These are phyloP conservation scores for Trypoxylon attenuatum DNA, from an alignment of 2,888 invertebrate species.

Conservation along the genomic window DNA sequence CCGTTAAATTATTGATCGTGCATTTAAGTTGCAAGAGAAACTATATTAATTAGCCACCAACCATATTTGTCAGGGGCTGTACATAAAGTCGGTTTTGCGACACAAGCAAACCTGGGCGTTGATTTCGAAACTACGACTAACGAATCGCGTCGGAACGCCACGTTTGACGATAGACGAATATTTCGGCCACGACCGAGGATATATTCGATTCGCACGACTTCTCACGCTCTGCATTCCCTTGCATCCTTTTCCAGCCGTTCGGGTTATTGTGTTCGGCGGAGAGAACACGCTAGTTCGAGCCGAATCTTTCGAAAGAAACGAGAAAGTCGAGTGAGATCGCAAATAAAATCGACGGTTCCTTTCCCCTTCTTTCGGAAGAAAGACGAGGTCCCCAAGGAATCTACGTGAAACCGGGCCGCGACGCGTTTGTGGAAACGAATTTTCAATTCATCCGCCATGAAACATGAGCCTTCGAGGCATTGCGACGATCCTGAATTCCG, in stretches of 20 bases:
- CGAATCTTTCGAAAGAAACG: no score
- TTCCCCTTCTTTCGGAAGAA: constrained; percentile 14
- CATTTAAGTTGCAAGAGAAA: no score
- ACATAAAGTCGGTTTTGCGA: not conserved
- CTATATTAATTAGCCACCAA: no score
- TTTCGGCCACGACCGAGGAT: not conserved
- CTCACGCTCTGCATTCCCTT: not conserved
- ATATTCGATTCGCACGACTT: not conserved
- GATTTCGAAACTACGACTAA: not conserved
- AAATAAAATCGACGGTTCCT: constrained; percentile 7
- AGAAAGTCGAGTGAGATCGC: not conserved
- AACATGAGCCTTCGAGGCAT: not conserved
- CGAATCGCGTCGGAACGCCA: constrained; percentile 7
- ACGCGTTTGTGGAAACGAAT: constrained; percentile 5
- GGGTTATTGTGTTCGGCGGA: not conserved
- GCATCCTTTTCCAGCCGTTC: no score
- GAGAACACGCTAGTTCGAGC: not conserved
- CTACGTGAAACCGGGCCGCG: not conserved
- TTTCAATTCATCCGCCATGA: constrained; percentile 8
- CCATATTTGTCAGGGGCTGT: no score
- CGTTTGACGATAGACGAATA: constrained; percentile 4
- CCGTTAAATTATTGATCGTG: no score
- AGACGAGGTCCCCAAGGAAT: constrained; percentile 9
- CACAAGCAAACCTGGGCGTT: not conserved
- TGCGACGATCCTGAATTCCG: not conserved